Percentiles rank a stretch among this genome's conserved stretches.
Conservation (phyloP, 1,140 invertebrate species). For the Bactericera cockerelli region DNA sequence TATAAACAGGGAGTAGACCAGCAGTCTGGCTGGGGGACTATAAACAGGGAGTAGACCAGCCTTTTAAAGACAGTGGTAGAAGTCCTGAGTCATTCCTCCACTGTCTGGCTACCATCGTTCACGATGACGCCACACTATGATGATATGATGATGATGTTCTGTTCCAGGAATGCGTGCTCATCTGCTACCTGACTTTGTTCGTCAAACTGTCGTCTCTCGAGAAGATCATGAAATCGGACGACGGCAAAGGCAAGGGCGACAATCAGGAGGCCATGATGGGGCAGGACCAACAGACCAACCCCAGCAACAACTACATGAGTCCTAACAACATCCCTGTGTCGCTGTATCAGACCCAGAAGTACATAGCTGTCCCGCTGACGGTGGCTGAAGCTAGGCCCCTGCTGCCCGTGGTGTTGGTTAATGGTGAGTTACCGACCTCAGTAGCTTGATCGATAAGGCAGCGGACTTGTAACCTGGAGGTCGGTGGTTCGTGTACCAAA, state of each 20-base stretch:
- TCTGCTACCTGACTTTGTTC: neutral
- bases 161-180: neutral
- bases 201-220: neutral
- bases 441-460: too few relatives aligned
- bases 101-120: too few relatives aligned
- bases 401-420: neutral
- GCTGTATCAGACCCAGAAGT: neutral
- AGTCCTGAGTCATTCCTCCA: too few relatives aligned
- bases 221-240: neutral
- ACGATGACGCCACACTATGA: too few relatives aligned
- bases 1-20: too few relatives aligned
- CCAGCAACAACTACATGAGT: neutral
- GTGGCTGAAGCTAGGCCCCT: conserved; percentile 5
- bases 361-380: neutral
- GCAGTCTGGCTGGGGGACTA: too few relatives aligned
- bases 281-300: neutral
- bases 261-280: neutral
- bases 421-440: too few relatives aligned
- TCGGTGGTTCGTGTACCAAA: too few relatives aligned
- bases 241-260: neutral
- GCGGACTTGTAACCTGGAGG: too few relatives aligned
- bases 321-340: conserved; percentile 1
- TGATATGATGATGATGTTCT: too few relatives aligned
- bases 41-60: too few relatives aligned
- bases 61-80: too few relatives aligned